Conservation (phyloP, 2,113 vertebrate genomes). For the Archilochus colubris region DNA sequence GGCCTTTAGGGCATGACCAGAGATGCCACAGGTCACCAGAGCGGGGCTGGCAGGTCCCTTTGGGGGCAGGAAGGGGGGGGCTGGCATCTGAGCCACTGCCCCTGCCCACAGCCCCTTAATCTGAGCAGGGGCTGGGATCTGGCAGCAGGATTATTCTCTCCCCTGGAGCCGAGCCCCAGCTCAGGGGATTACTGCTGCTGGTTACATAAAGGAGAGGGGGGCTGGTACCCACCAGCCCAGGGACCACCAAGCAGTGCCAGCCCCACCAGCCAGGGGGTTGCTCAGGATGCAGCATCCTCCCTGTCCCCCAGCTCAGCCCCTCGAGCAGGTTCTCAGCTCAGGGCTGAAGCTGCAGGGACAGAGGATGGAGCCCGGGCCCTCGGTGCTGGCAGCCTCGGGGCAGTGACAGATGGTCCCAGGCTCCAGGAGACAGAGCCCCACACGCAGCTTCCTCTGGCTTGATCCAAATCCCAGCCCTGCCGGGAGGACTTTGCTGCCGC, state of each 20-base stretch:
- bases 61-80: not conserved
- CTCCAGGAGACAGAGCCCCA: not conserved
- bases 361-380: not conserved
- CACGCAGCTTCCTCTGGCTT: not conserved
- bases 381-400: not conserved
- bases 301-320: fast-evolving
- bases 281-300: not conserved
- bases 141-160: slow-evolving; percentile 28
- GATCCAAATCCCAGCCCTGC: slow-evolving; percentile 15
- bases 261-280: fast-evolving
- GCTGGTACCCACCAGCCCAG: not conserved
- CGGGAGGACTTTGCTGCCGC: slow-evolving; percentile 6
- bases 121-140: not conserved
- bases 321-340: not conserved
- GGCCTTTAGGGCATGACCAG: fast-evolving
- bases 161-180: not conserved
- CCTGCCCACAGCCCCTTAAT: not conserved
- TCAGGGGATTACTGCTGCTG: slow-evolving; percentile 7
- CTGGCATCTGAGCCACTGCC: not conserved
- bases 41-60: fast-evolving
- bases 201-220: slow-evolving; percentile 52
- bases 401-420: slow-evolving; percentile 20
- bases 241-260: not conserved
- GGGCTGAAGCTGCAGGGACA: not conserved
- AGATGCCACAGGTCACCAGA: not conserved